These are phyloP conservation scores for Limnodromus scolopaceus DNA, from an alignment of 2,797 vertebrate species.

Conservation along the genomic window DNA sequence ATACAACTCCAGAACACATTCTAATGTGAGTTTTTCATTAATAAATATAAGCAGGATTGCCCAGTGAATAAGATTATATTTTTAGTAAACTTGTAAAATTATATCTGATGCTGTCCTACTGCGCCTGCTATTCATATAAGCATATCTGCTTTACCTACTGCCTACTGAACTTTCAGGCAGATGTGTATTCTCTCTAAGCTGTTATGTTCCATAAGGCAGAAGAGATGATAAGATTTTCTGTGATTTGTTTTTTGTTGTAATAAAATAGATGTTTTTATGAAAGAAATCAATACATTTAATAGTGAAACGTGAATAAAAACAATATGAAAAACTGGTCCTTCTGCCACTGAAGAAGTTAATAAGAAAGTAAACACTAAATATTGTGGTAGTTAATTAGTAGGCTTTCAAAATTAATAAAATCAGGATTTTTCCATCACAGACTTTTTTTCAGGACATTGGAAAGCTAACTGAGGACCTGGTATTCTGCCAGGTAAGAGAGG, in stretches of 20 bases:
- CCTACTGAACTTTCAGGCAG: background rate
- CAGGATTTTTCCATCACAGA: background rate
- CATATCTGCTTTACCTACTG: background rate
- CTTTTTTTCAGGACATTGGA: background rate
- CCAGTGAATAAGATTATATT: background rate
- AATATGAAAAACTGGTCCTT: background rate
- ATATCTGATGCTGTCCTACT: background rate
- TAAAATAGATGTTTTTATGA: background rate
- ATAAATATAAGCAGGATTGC: slow-evolving; percentile 4
- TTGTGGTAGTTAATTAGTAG: background rate
- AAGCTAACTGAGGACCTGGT: background rate
- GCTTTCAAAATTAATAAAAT: background rate
- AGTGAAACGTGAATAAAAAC: background rate
- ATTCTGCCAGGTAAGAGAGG: background rate
- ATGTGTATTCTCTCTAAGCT: background rate
- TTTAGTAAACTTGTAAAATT: background rate
- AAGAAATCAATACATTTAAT: background rate
- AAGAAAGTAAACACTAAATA: background rate
- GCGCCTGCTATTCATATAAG: background rate
- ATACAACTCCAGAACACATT: background rate
- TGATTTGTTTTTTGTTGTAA: background rate
- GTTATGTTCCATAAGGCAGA: background rate
- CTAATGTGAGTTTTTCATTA: slow-evolving; percentile 6
- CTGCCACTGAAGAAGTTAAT: background rate
- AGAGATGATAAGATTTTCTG: background rate